These are phyloP conservation scores for Euura lappo DNA, from an alignment of 1,140 invertebrate species.

Conservation along the genomic window DNA sequence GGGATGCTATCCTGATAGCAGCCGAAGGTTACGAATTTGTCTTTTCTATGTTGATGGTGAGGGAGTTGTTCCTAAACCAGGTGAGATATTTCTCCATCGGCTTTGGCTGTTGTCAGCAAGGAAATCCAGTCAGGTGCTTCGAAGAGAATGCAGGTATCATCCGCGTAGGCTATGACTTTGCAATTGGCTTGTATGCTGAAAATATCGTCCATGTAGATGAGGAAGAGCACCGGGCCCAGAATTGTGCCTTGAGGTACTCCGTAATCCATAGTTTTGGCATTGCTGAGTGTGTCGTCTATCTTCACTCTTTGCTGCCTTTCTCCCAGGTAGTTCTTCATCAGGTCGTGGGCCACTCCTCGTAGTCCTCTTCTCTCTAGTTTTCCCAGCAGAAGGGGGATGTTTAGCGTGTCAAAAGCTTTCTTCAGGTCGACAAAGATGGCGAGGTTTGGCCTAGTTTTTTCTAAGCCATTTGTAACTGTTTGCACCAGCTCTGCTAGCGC, in stretches of 20 bases:
- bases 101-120: neutral
- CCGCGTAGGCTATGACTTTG: slow-evolving; percentile 15
- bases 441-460: neutral
- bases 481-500: neutral
- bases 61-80: slow-evolving; percentile 18
- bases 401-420: neutral
- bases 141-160: slow-evolving; percentile 18
- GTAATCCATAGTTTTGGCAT: neutral
- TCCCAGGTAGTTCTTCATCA: neutral
- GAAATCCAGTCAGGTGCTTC: neutral
- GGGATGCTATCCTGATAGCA: slow-evolving; percentile 12
- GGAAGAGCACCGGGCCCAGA: slow-evolving; percentile 27
- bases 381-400: neutral
- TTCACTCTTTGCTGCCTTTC: slow-evolving; percentile 26
- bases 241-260: slow-evolving; percentile 29
- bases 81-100: slow-evolving; percentile 2
- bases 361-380: neutral
- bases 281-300: slow-evolving; percentile 15
- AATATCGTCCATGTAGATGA: slow-evolving; percentile 25
- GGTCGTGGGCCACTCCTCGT: neutral
- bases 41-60: slow-evolving; percentile 16
- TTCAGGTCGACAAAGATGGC: neutral
- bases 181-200: neutral
- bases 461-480: neutral
- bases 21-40: slow-evolving; percentile 15